Evolutionary conservation across 1,140 invertebrate genomes (phyloP).

Genomic region (Papilio aristodemus): DNA sequence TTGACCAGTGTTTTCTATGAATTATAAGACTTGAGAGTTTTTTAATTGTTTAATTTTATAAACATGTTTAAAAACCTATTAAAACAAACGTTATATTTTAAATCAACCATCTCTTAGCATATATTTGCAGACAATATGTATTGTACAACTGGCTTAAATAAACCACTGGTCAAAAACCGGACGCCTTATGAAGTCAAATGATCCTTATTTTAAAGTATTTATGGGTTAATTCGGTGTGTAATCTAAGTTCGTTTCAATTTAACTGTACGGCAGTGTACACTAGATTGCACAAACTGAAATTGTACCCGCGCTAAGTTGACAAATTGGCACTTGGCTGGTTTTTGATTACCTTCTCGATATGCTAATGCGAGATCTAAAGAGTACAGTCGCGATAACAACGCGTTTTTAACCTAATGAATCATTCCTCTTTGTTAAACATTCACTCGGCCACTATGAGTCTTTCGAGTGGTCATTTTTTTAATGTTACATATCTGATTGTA

Average conservation of each 20-base stretch:
- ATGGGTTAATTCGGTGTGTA: constrained; percentile 8
- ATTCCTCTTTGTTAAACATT: constrained; percentile 30
- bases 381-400: constrained; percentile 35
- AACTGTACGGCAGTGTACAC: neutral
- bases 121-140: neutral
- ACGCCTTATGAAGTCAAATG: neutral
- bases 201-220: neutral
- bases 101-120: neutral
- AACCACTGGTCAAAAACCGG: neutral
- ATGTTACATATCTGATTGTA: neutral
- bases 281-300: constrained; percentile 47
- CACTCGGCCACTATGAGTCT: neutral
- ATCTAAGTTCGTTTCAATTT: neutral
- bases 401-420: constrained; percentile 36
- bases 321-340: constrained; percentile 47
- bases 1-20: no score
- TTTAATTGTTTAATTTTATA: no score
- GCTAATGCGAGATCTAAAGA: constrained; percentile 40
- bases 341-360: constrained; percentile 50
- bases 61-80: no score
- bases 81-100: neutral
- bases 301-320: constrained; percentile 50
- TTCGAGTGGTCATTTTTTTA: constrained; percentile 11
- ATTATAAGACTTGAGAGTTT: no score
- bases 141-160: neutral